A percentile compares a stretch with the other conserved stretches of the same genome.
Conservation (phyloP, 2,888 invertebrate genomes). For the Amphipoea oculea region DNA sequence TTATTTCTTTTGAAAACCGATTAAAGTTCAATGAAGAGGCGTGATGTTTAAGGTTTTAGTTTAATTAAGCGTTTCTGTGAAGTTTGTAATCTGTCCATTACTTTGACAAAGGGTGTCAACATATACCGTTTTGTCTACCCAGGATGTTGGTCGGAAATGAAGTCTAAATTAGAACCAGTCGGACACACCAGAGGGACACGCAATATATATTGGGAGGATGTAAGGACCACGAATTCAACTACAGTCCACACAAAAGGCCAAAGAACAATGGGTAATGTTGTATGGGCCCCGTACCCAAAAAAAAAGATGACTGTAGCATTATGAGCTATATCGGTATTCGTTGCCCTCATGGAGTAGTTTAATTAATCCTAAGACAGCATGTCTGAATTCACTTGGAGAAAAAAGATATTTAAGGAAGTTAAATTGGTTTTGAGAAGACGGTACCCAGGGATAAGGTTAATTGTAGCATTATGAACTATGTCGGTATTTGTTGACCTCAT, state of each 20-base stretch:
- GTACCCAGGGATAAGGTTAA: too few species aligned
- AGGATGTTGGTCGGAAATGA: constrained; percentile 47
- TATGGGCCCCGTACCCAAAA: too few species aligned
- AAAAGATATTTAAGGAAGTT: too few species aligned
- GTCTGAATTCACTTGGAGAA: too few species aligned
- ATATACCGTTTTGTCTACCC: constrained; percentile 2
- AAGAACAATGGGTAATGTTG: too few species aligned
- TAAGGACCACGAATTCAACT: constrained; percentile 4
- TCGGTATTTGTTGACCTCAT: too few species aligned
- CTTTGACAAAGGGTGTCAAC: constrained; percentile 20
- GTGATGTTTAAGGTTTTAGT: constrained; percentile 34
- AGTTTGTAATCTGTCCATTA: constrained; percentile 20
- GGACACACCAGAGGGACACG: not conserved
- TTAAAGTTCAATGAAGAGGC: constrained; percentile 63
- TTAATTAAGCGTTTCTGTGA: constrained; percentile 43
- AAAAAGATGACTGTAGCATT: too few species aligned
- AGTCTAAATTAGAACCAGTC: constrained; percentile 15
- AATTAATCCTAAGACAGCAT: too few species aligned
- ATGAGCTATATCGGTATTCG: too few species aligned
- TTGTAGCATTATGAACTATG: too few species aligned
- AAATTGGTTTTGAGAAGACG: too few species aligned
- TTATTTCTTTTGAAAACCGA: constrained; percentile 67
- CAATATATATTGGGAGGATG: not conserved
- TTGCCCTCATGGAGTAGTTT: too few species aligned
- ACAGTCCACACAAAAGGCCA: not conserved